Percentiles rank a stretch among this genome's conserved stretches.
These are phyloP conservation scores for Cynopterus brachyotis DNA, from an alignment of 2,113 vertebrate genomes.

Conservation along the genomic window DNA sequence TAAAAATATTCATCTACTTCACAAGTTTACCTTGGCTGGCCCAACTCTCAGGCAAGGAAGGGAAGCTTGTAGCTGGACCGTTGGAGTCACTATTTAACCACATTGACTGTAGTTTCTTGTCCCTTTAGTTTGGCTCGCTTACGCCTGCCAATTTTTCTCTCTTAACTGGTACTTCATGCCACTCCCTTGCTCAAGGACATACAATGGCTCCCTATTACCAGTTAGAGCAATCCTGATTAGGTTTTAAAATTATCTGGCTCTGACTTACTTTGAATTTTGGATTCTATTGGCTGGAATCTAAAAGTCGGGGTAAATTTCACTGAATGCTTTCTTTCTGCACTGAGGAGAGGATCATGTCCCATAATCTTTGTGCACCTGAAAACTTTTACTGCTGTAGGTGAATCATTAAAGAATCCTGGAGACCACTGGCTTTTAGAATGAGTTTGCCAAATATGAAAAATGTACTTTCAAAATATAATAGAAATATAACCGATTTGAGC, in stretches of 20 bases:
- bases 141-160: not conserved
- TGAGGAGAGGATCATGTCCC: not conserved
- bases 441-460: not conserved
- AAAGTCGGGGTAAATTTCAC: not conserved
- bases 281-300: not conserved
- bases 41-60: not conserved
- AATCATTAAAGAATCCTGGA: not conserved
- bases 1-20: not conserved
- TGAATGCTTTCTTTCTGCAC: not conserved
- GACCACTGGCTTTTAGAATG: not conserved
- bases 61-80: not conserved
- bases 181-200: not conserved
- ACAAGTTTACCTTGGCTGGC: not conserved
- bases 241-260: not conserved
- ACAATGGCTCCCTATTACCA: not conserved
- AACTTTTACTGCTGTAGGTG: not conserved
- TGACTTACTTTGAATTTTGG: not conserved
- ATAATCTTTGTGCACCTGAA: not conserved
- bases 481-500: not conserved
- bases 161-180: not conserved
- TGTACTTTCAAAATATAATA: not conserved
- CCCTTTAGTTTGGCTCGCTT: not conserved
- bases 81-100: not conserved
- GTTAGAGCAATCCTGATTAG: not conserved
- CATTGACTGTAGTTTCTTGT: not conserved